Percentiles rank a stretch among this genome's conserved stretches.
Conservation (phyloP, 2,888 invertebrate genomes). For the Netelia virgata region DNA sequence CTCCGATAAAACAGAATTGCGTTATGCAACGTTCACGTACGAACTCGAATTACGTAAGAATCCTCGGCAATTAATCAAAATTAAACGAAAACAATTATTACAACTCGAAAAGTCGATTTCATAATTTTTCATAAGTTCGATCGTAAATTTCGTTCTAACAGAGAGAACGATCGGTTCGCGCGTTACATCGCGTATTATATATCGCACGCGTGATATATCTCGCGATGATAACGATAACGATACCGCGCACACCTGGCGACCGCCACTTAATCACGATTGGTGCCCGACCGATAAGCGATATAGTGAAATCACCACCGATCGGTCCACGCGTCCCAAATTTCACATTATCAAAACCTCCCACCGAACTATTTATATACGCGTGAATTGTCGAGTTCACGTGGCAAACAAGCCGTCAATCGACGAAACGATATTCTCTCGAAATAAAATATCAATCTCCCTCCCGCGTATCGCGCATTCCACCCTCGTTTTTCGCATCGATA, state of each 20-base stretch:
- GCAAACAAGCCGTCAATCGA: background rate
- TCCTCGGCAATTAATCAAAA: too few relatives aligned
- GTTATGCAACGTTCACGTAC: too few relatives aligned
- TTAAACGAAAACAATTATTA: too few relatives aligned
- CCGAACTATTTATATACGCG: background rate
- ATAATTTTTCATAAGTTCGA: too few relatives aligned
- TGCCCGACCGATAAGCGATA: slow-evolving; percentile 45
- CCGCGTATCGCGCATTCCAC: background rate
- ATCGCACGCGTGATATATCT: background rate
- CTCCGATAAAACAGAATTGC: too few relatives aligned
- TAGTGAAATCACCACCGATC: slow-evolving; percentile 16
- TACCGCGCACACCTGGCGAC: slow-evolving; percentile 24
- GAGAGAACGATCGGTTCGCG: too few relatives aligned
- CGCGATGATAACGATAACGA: background rate
- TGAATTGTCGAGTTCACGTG: background rate
- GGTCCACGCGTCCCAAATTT: slow-evolving; percentile 34
- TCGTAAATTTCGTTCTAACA: too few relatives aligned
- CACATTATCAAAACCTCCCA: slow-evolving; percentile 39
- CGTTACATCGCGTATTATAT: too few relatives aligned
- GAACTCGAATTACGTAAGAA: too few relatives aligned
- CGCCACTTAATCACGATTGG: slow-evolving; percentile 51
- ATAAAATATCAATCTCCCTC: background rate
- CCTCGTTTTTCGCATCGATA: background rate
- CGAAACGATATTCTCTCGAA: background rate
- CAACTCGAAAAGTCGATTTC: too few relatives aligned